phyloP scores from a whole-genome alignment of 2,888 invertebrate species.

The Meta bourneti region DNA sequence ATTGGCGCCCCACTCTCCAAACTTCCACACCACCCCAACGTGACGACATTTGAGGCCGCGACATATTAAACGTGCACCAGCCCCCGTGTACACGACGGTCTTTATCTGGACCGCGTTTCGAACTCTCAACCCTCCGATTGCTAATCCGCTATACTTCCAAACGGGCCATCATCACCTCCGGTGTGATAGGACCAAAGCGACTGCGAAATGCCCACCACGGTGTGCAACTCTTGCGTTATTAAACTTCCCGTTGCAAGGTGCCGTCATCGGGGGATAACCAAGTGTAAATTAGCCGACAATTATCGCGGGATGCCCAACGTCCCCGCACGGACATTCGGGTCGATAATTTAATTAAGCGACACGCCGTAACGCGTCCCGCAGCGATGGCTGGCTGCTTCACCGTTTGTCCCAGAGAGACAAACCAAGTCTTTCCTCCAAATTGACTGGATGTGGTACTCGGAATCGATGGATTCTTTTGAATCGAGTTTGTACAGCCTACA shows the following conservation, averaged over 20 bases:
- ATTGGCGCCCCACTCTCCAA: too few species aligned
- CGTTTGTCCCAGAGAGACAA: too few species aligned
- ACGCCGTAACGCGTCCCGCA: conserved; percentile 17
- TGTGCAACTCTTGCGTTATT: conserved; percentile 4
- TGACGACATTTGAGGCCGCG: too few species aligned
- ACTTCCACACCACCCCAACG: too few species aligned
- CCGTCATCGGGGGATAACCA: conserved; percentile 26
- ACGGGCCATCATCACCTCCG: neutral
- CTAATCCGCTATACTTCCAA: neutral
- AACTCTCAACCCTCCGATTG: neutral
- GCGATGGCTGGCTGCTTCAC: neutral
- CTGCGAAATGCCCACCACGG: neutral
- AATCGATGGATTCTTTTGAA: too few species aligned
- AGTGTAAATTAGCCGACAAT: conserved; percentile 45
- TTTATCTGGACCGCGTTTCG: too few species aligned
- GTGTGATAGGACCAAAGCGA: neutral
- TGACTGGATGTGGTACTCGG: too few species aligned
- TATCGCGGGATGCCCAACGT: conserved; percentile 15
- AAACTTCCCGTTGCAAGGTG: conserved; percentile 4
- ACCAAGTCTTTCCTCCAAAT: too few species aligned
- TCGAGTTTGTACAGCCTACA: too few species aligned
- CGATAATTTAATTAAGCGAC: conserved; percentile 64
- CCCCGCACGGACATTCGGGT: neutral
- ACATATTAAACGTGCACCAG: too few species aligned
- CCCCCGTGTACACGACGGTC: too few species aligned